Evolutionary conservation across 2,888 invertebrate species (phyloP).

Genomic region (Drosophila parthenogenetica): DNA sequence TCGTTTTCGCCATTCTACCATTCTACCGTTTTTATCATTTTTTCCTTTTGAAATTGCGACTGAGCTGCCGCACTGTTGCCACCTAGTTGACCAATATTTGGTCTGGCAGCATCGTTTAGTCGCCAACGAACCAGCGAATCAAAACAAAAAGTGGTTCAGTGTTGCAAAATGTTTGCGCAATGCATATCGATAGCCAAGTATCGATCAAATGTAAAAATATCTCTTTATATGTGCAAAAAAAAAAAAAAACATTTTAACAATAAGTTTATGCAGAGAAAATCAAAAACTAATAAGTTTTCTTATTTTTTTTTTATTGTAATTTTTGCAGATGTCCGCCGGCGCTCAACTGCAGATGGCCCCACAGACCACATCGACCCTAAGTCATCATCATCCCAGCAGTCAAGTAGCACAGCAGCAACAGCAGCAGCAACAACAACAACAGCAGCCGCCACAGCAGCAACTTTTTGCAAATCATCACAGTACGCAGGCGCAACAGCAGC

Average conservation of each 20-base stretch:
- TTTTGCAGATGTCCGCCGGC: slow-evolving; percentile 95
- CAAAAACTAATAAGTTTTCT: slow-evolving; percentile 4
- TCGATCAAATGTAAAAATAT: background rate
- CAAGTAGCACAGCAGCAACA: slow-evolving; percentile 78
- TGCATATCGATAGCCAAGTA: slow-evolving; percentile 37
- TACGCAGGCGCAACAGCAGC: slow-evolving; percentile 68
- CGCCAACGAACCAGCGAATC: slow-evolving; percentile 60
- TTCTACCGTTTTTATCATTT: slow-evolving; percentile 14
- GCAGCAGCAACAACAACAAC: slow-evolving; percentile 66
- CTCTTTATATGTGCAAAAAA: background rate
- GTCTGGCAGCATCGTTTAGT: slow-evolving; percentile 42
- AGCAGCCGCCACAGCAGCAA: slow-evolving; percentile 61
- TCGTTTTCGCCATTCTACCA: slow-evolving; percentile 43
- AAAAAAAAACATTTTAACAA: background rate
- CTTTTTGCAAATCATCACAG: slow-evolving; percentile 72
- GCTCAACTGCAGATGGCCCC: slow-evolving; percentile 99
- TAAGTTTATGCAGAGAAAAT: background rate
- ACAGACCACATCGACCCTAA: slow-evolving; percentile 90
- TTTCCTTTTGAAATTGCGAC: slow-evolving; percentile 26
- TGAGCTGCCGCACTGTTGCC: slow-evolving; percentile 55
- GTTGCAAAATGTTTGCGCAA: slow-evolving; percentile 41
- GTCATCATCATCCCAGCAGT: slow-evolving; percentile 83
- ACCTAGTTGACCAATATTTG: slow-evolving; percentile 46
- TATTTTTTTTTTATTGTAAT: slow-evolving; percentile 20
- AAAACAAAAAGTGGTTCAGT: slow-evolving; percentile 66